Conservation (phyloP, 2,797 vertebrate species). For the Halcyon badia region DNA sequence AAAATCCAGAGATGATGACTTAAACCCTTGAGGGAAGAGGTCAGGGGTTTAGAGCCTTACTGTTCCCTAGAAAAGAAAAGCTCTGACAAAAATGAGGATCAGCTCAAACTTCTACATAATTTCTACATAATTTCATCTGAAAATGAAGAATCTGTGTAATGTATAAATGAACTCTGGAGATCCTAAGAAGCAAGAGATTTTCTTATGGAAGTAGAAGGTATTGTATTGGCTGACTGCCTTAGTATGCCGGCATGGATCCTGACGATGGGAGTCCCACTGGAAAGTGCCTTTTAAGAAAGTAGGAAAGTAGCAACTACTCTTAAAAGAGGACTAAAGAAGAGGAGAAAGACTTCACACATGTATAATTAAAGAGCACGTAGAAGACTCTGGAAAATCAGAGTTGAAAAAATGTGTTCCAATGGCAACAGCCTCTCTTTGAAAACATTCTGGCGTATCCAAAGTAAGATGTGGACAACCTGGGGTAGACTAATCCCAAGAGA, state of each 20-base stretch:
- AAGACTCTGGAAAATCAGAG: background rate
- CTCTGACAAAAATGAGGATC: background rate
- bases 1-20: background rate
- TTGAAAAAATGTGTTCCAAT: background rate
- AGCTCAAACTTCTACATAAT: background rate
- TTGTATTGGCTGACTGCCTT: background rate
- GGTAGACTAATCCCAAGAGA: background rate
- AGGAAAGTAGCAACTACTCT: background rate
- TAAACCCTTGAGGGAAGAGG: background rate
- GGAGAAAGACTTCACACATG: background rate
- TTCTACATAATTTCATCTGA: background rate
- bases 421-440: background rate
- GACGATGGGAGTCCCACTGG: background rate
- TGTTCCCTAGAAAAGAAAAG: background rate
- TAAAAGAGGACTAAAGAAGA: background rate
- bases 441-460: background rate
- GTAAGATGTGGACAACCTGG: background rate
- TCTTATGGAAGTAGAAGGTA: background rate
- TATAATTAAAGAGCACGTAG: background rate
- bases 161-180: background rate
- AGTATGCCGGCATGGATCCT: background rate
- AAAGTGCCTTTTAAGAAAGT: background rate
- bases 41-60: background rate
- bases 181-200: background rate
- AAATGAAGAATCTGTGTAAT: background rate